phyloP scores from a whole-genome alignment of 2,797 vertebrate species.

The Rousettus madagascariensis region DNA sequence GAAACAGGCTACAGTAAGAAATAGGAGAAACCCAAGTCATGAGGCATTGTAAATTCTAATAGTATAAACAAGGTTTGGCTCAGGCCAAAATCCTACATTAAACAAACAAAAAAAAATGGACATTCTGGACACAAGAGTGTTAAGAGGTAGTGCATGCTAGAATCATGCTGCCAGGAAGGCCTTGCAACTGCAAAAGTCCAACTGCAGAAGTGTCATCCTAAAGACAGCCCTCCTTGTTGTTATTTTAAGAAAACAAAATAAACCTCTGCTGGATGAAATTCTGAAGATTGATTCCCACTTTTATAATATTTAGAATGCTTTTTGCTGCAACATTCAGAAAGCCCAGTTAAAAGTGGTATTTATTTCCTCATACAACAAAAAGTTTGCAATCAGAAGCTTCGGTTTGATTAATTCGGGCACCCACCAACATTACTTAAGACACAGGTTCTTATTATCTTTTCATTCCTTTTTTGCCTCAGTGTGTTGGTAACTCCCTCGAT shows the following conservation, averaged over 20 bases:
- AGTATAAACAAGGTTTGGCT: slow-evolving; percentile 59
- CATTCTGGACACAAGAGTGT: slow-evolving; percentile 47
- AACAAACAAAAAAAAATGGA: slow-evolving; percentile 39
- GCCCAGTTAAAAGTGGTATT: not conserved
- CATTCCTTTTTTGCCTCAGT: not conserved
- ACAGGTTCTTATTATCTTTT: not conserved
- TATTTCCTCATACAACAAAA: not conserved
- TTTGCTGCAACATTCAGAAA: not conserved
- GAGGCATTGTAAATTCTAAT: slow-evolving; percentile 47
- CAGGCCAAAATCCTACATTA: slow-evolving; percentile 47
- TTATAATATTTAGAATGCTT: slow-evolving; percentile 34
- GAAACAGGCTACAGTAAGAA: slow-evolving; percentile 35
- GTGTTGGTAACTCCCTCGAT: not conserved
- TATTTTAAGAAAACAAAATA: slow-evolving; percentile 39
- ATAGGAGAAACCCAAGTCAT: slow-evolving; percentile 25
- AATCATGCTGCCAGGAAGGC: not conserved
- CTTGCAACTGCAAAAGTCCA: not conserved
- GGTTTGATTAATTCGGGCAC: not conserved
- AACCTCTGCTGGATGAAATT: slow-evolving; percentile 21
- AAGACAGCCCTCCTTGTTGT: not conserved
- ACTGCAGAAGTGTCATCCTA: not conserved
- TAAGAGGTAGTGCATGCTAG: slow-evolving; percentile 38
- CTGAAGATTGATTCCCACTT: not conserved
- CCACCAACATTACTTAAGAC: not conserved
- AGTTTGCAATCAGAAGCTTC: not conserved